Evolutionary conservation across 1,140 invertebrate genomes (phyloP).

Genomic region (Zaprionus inermis): DNA sequence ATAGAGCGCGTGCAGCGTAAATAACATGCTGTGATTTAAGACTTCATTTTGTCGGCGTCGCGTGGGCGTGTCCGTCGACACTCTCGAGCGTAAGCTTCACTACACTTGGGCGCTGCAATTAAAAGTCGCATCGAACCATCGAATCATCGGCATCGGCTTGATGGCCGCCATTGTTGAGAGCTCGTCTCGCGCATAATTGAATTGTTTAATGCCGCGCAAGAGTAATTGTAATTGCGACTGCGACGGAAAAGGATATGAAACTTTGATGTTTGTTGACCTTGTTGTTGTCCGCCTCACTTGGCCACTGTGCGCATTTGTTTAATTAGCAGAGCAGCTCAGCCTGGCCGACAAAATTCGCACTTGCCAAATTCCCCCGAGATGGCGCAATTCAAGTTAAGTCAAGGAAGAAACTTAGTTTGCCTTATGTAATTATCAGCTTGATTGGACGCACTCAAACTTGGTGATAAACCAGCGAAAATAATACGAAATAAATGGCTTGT

Average conservation of each 20-base stretch:
- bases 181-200: constrained; percentile 70
- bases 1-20: constrained; percentile 60
- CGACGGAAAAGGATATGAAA: constrained; percentile 73
- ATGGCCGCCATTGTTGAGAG: constrained; percentile 52
- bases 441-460: background rate
- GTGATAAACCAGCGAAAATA: background rate
- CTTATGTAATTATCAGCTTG: background rate
- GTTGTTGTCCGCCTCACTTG: constrained; percentile 26
- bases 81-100: constrained; percentile 18
- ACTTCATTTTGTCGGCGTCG: constrained; percentile 70
- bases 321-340: constrained; percentile 64
- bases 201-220: constrained; percentile 76
- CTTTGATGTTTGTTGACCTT: constrained; percentile 30
- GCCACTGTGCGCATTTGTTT: constrained; percentile 68
- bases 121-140: constrained; percentile 41
- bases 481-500: background rate
- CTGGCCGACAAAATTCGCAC: constrained; percentile 49
- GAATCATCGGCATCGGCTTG: constrained; percentile 19
- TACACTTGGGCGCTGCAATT: constrained; percentile 28
- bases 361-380: constrained; percentile 44
- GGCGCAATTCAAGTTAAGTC: background rate
- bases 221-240: constrained; percentile 50
- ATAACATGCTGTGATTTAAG: constrained; percentile 84
- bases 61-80: constrained; percentile 14
- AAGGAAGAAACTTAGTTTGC: background rate